Evolutionary conservation across 2,113 vertebrate species (phyloP).

Genomic region (Taxidea taxus): DNA sequence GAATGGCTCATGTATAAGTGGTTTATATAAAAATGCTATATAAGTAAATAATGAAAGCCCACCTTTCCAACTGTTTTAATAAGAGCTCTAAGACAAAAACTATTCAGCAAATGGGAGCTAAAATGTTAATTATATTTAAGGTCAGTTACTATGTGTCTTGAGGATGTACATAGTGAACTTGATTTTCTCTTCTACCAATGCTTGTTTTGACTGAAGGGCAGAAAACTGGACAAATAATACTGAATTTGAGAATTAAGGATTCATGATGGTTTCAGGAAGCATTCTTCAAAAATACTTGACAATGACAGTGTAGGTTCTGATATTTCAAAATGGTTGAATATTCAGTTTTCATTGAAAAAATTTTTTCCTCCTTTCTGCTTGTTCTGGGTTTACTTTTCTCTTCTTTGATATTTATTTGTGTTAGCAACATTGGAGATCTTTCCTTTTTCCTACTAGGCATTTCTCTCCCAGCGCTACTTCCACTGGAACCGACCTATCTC

Average conservation of each 20-base stretch:
- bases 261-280: not conserved
- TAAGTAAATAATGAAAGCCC: not conserved
- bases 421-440: not conserved
- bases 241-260: not conserved
- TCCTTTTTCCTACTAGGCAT: not conserved
- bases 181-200: not conserved
- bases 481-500: not conserved
- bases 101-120: not conserved
- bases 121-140: not conserved
- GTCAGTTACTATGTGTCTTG: not conserved
- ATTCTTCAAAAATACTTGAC: not conserved
- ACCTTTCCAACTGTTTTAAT: not conserved
- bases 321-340: not conserved
- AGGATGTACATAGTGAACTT: not conserved
- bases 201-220: not conserved
- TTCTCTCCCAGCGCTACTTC: not conserved
- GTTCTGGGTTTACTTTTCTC: not conserved
- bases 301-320: not conserved
- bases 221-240: not conserved
- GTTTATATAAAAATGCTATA: not conserved
- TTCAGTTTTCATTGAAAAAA: not conserved
- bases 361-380: not conserved
- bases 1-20: not conserved
- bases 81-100: not conserved
- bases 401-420: not conserved